Evolutionary conservation across 2,797 vertebrate species (phyloP).

Genomic region (Stomatorhinus walkeri): DNA sequence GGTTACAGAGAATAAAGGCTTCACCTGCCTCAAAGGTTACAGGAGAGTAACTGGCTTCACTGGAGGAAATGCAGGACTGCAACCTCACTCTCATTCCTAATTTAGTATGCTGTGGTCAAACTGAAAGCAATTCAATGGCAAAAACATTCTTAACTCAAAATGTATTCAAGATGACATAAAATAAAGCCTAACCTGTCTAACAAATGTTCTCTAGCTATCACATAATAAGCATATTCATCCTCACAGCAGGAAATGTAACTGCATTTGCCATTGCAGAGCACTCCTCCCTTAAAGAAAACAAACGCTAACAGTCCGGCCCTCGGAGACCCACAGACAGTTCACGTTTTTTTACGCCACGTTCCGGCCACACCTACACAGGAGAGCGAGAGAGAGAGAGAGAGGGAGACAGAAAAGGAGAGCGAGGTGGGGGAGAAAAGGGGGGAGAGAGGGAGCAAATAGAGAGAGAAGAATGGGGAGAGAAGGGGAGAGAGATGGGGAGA

Average conservation of each 20-base stretch:
- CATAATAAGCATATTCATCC: not conserved
- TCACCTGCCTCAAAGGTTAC: not conserved
- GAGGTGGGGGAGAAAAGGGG: not conserved
- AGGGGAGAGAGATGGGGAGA: too few relatives aligned
- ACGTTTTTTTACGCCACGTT: not conserved
- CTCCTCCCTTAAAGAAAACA: not conserved
- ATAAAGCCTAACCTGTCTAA: not conserved
- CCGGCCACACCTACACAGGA: conserved; percentile 58
- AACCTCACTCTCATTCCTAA: not conserved
- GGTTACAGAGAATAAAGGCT: not conserved
- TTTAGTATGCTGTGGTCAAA: not conserved
- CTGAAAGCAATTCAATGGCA: not conserved
- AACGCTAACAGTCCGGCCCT: not conserved
- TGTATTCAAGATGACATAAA: not conserved
- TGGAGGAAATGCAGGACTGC: not conserved
- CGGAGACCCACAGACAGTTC: not conserved
- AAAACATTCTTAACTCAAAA: not conserved
- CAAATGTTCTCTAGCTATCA: not conserved
- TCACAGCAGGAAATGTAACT: not conserved
- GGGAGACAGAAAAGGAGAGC: not conserved
- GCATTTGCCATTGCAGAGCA: not conserved
- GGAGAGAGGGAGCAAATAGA: too few relatives aligned
- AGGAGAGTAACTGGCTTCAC: not conserved
- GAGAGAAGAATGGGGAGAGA: not conserved
- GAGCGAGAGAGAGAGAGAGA: not conserved